A percentile compares a stretch with the other conserved stretches of the same genome.
Evolutionary conservation across 2,797 vertebrate species (phyloP).

Genomic region (Tolypeutes matacus): DNA sequence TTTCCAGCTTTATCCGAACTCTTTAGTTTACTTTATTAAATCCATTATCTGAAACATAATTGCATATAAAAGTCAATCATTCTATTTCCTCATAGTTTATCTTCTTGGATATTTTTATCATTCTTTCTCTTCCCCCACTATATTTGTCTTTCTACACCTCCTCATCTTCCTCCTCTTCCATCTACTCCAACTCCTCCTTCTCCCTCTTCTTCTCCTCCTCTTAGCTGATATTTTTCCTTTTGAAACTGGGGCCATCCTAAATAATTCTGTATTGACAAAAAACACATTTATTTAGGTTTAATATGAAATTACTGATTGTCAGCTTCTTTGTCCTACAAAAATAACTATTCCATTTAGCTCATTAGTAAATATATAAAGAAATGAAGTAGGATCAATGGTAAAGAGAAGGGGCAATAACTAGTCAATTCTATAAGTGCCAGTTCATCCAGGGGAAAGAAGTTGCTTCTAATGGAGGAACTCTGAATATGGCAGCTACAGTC

Average conservation of each 20-base stretch:
- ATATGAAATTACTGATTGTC: not conserved
- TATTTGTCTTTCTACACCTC: not conserved
- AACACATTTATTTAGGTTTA: not conserved
- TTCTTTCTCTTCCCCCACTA: fast-evolving
- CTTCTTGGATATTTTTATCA: not conserved
- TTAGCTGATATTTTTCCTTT: not conserved
- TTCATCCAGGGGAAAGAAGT: not conserved
- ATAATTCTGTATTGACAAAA: not conserved
- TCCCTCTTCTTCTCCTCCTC: not conserved
- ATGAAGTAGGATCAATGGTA: not conserved
- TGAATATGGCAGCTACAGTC: not conserved
- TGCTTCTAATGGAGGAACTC: not conserved
- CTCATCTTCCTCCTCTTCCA: not conserved
- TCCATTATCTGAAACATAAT: not conserved
- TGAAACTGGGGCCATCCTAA: not conserved
- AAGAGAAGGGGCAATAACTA: not conserved
- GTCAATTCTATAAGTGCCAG: not conserved
- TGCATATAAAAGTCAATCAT: not conserved
- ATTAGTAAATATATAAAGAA: not conserved
- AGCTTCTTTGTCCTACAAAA: not conserved
- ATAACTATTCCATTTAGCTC: not conserved
- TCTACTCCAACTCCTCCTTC: no score
- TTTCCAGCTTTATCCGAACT: not conserved
- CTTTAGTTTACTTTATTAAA: constrained; percentile 3
- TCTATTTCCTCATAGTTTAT: not conserved